Conservation (phyloP, 2,888 invertebrate genomes). For the Nymphalis urticae region DNA sequence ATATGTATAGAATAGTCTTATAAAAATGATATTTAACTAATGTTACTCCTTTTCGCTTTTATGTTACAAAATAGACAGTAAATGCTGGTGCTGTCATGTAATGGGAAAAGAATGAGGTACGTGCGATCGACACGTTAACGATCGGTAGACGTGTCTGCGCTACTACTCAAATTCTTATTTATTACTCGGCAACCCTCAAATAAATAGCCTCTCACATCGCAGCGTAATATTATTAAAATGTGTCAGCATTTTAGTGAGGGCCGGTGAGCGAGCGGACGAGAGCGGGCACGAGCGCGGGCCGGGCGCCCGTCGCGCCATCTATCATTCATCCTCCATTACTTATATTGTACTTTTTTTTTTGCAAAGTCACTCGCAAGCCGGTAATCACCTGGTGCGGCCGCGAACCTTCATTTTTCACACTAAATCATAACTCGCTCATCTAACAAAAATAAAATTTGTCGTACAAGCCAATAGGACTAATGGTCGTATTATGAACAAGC, state of each 20-base stretch:
- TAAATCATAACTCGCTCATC: slow-evolving; percentile 79
- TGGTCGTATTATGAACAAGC: slow-evolving; percentile 72
- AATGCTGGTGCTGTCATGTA: slow-evolving; percentile 49
- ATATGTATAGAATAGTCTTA: background rate
- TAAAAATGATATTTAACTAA: background rate
- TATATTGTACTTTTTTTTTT: slow-evolving; percentile 82
- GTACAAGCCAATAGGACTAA: slow-evolving; percentile 77
- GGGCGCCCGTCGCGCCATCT: slow-evolving; percentile 65
- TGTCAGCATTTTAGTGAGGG: slow-evolving; percentile 77
- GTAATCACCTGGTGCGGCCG: slow-evolving; percentile 81
- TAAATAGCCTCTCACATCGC: slow-evolving; percentile 77
- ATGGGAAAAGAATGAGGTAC: slow-evolving; percentile 69
- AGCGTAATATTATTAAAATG: slow-evolving; percentile 80
- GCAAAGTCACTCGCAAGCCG: slow-evolving; percentile 80
- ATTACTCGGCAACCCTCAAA: slow-evolving; percentile 72
- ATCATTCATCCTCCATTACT: slow-evolving; percentile 82
- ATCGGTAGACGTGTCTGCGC: slow-evolving; percentile 67
- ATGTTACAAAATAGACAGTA: slow-evolving; percentile 35
- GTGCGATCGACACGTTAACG: slow-evolving; percentile 69
- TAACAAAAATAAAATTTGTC: slow-evolving; percentile 81
- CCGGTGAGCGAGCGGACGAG: slow-evolving; percentile 53
- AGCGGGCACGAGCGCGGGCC: slow-evolving; percentile 52
- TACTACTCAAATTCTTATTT: slow-evolving; percentile 76
- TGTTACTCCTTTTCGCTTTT: slow-evolving; percentile 16
- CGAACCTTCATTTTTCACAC: slow-evolving; percentile 78